These are phyloP conservation scores for Brachylomia viminalis DNA, from an alignment of 2,888 invertebrate species.

Conservation along the genomic window DNA sequence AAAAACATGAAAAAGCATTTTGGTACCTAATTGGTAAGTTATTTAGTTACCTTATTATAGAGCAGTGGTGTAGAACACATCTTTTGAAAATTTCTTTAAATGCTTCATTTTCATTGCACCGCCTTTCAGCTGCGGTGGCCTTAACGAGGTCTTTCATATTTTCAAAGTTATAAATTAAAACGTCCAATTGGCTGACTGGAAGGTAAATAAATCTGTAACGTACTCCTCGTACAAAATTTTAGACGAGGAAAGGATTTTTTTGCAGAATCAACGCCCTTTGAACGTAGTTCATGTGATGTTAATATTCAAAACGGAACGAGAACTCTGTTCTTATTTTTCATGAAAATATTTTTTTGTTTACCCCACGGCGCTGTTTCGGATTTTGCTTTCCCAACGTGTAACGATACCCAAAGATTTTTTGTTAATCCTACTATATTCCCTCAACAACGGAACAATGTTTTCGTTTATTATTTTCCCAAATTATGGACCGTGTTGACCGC, in stretches of 20 bases:
- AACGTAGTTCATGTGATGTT: slow-evolving; percentile 55
- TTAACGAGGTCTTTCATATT: slow-evolving; percentile 77
- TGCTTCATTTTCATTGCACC: slow-evolving; percentile 74
- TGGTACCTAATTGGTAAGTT: neutral
- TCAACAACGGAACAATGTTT: slow-evolving; percentile 20
- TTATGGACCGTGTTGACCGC: slow-evolving; percentile 30
- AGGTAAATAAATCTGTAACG: slow-evolving; percentile 64
- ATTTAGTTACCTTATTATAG: slow-evolving; percentile 72
- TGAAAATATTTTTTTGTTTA: slow-evolving; percentile 37
- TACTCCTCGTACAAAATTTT: slow-evolving; percentile 30
- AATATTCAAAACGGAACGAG: slow-evolving; percentile 62
- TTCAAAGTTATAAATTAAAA: slow-evolving; percentile 80
- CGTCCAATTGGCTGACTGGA: slow-evolving; percentile 80
- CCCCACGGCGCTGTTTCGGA: slow-evolving; percentile 27
- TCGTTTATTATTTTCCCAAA: slow-evolving; percentile 36
- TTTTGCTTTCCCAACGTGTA: slow-evolving; percentile 30
- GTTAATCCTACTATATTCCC: slow-evolving; percentile 41
- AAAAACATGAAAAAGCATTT: slow-evolving; percentile 18
- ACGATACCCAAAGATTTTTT: slow-evolving; percentile 33
- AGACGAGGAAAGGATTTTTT: slow-evolving; percentile 23
- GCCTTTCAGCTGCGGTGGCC: slow-evolving; percentile 66
- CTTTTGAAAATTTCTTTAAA: slow-evolving; percentile 73
- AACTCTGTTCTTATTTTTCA: slow-evolving; percentile 55
- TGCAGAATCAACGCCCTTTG: slow-evolving; percentile 54
- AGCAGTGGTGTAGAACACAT: slow-evolving; percentile 72